A percentile compares a stretch with the other conserved stretches of the same genome.
These are phyloP conservation scores for Phengaris alcon DNA, from an alignment of 2,888 invertebrate genomes.

Conservation along the genomic window DNA sequence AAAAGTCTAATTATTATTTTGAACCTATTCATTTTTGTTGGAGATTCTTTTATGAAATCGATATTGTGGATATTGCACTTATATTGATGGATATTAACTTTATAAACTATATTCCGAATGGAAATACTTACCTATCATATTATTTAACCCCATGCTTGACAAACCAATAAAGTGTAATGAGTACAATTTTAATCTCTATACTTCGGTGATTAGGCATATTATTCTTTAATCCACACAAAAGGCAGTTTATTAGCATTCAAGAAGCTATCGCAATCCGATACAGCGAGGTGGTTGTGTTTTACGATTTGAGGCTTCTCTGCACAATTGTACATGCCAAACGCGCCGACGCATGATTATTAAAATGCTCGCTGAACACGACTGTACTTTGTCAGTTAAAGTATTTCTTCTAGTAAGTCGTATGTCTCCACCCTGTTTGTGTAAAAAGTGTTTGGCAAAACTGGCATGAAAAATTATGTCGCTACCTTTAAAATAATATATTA, in stretches of 20 bases:
- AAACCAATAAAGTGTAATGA: background rate
- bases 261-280: slow-evolving; percentile 71
- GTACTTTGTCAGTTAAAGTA: background rate
- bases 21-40: background rate
- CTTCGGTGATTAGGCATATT: background rate
- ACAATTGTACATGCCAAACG: slow-evolving; percentile 59
- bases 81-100: background rate
- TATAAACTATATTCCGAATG: background rate
- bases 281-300: slow-evolving; percentile 61
- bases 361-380: slow-evolving; percentile 2
- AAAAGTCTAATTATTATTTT: background rate
- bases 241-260: slow-evolving; percentile 65
- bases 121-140: background rate
- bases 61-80: background rate
- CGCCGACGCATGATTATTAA: slow-evolving; percentile 36
- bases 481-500: no score
- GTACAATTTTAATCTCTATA: background rate
- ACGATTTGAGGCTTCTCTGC: slow-evolving; percentile 77
- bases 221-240: slow-evolving; percentile 30
- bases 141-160: background rate
- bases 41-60: background rate
- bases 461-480: no score
- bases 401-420: background rate
- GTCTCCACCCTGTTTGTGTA: no score
- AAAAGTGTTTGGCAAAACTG: no score